phyloP scores from a whole-genome alignment of 2,113 vertebrate species.

The Campylomormyrus tamandua region DNA sequence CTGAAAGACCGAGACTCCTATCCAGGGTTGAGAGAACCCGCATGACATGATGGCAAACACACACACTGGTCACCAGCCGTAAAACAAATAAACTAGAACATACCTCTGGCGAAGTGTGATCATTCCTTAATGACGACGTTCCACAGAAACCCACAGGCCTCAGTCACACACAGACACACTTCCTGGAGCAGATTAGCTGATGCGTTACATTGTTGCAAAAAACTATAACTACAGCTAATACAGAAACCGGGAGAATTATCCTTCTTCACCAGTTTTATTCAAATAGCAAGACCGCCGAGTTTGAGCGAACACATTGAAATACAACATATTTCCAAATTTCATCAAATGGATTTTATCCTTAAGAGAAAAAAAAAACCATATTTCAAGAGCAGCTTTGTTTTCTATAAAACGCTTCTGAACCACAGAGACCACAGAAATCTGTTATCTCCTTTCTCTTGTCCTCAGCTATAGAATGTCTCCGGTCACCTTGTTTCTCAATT shows the following conservation, averaged over 20 bases:
- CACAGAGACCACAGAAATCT: background rate
- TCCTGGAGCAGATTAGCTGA: background rate
- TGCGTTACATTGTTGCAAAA: background rate
- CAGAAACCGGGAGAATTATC: background rate
- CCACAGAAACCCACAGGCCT: background rate
- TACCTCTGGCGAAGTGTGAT: background rate
- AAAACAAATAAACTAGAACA: background rate
- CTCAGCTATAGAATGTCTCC: background rate
- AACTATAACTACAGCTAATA: background rate
- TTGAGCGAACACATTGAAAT: background rate
- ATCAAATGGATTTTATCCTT: background rate
- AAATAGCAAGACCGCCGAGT: background rate
- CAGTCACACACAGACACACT: background rate
- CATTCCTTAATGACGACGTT: background rate
- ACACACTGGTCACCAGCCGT: background rate
- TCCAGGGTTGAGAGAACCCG: background rate
- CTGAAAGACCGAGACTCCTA: background rate
- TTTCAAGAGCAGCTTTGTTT: background rate
- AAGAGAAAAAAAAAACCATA: background rate
- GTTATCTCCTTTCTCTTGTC: background rate
- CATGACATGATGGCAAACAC: background rate
- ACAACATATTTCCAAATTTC: background rate
- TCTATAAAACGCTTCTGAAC: background rate
- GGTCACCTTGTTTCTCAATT: background rate
- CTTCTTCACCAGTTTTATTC: background rate